Percentiles rank a stretch among this genome's conserved stretches.
Evolutionary conservation across 1,140 invertebrate species (phyloP).

Genomic region (Drosophila simulans): DNA sequence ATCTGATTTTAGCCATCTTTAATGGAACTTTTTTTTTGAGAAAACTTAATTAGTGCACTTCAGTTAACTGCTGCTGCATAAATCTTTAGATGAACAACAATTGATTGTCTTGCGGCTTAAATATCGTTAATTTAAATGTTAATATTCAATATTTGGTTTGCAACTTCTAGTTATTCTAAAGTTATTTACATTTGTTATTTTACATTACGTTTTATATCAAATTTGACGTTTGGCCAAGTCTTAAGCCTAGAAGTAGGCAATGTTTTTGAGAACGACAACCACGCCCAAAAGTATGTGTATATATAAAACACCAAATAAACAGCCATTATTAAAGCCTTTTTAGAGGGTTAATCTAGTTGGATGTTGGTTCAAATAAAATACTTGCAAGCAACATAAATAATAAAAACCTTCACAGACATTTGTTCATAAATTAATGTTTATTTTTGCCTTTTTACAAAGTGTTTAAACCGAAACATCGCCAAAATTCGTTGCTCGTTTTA

Average conservation of each 20-base stretch:
- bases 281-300: background rate
- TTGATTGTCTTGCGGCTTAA: too few species aligned
- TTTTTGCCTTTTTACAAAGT: constrained; percentile 51
- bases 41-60: background rate
- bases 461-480: constrained; percentile 27
- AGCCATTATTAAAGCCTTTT: background rate
- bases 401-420: background rate
- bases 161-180: background rate
- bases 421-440: constrained; percentile 45
- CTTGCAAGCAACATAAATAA: background rate
- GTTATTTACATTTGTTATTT: background rate
- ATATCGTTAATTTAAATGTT: too few species aligned
- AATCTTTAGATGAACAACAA: too few species aligned
- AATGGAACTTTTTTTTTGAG: background rate
- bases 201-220: background rate
- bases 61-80: too few species aligned
- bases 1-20: background rate
- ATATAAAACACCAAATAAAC: background rate
- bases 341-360: background rate
- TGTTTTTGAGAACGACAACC: fast-evolving
- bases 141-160: too few species aligned
- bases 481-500: constrained; percentile 25
- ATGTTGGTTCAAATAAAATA: too few species aligned
- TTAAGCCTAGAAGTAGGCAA: constrained; percentile 11
- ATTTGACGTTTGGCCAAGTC: too few species aligned